Percentiles rank a stretch among this genome's conserved stretches.
phyloP scores from a whole-genome alignment of 2,888 invertebrate genomes.

The Platycheirus rosarum region DNA sequence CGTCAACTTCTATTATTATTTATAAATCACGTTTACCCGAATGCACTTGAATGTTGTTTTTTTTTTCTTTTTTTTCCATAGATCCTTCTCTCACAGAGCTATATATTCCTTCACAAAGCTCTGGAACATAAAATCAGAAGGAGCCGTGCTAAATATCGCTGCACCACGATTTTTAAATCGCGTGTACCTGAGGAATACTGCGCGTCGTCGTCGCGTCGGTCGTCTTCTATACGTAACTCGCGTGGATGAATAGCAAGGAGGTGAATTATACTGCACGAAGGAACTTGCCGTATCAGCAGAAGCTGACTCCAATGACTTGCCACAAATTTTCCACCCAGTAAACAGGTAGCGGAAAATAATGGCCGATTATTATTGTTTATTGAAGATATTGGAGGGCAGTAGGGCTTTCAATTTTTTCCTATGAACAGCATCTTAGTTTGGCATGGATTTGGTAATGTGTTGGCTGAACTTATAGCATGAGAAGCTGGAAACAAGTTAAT shows the following conservation, averaged over 20 bases:
- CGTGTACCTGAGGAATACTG: constrained; percentile 48
- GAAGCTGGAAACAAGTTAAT: constrained; percentile 62
- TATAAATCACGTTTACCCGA: constrained; percentile 74
- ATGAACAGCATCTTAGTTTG: constrained; percentile 8
- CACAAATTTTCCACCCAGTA: constrained; percentile 73
- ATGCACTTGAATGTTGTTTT: constrained; percentile 71
- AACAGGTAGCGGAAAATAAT: constrained; percentile 71
- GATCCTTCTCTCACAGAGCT: constrained; percentile 9
- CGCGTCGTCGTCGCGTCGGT: not conserved
- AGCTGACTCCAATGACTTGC: constrained; percentile 58
- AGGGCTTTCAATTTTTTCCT: constrained; percentile 66
- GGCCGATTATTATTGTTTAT: constrained; percentile 67
- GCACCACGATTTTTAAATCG: constrained; percentile 68
- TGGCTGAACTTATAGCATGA: no score
- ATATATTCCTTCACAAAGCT: not conserved
- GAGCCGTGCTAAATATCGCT: constrained; percentile 45
- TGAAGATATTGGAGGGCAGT: constrained; percentile 70
- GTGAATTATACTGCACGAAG: not conserved
- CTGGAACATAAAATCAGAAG: constrained; percentile 13
- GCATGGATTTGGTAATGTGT: constrained; percentile 20
- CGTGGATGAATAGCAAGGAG: constrained; percentile 7
- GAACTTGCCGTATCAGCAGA: constrained; percentile 21
- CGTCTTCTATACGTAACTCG: constrained; percentile 2
- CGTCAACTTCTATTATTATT: constrained; percentile 74
- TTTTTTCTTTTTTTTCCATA: constrained; percentile 40